These are phyloP conservation scores for Hofmannophila pseudospretella DNA, from an alignment of 2,888 invertebrate species.

Conservation along the genomic window DNA sequence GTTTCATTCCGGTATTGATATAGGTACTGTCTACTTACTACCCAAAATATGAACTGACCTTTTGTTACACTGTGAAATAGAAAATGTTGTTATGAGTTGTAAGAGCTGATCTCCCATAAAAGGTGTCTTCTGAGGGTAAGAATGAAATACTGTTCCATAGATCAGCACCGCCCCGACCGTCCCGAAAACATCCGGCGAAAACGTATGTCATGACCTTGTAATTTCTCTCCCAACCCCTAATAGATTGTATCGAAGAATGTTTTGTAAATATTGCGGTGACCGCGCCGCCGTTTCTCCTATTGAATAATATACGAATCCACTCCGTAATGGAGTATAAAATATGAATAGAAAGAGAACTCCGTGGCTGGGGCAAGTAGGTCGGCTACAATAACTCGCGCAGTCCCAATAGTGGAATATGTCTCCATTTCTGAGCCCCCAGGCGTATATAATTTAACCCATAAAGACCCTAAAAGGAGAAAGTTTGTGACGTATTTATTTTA, in stretches of 20 bases:
- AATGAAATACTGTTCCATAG: conserved; percentile 6
- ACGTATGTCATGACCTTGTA: conserved; percentile 45
- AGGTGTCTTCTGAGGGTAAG: not conserved
- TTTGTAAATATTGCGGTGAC: conserved; percentile 31
- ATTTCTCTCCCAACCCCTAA: conserved; percentile 39
- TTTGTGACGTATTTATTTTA: conserved; percentile 63
- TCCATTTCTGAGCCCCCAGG: conserved; percentile 65
- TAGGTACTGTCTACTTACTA: too few species aligned
- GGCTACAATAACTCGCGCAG: conserved; percentile 50
- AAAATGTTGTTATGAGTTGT: too few species aligned
- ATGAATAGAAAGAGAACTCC: conserved; percentile 49
- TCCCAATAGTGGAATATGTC: conserved; percentile 69
- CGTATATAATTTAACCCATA: conserved; percentile 71
- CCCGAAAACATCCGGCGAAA: conserved; percentile 23
- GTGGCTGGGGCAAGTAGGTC: conserved; percentile 44
- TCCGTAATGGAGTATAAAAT: conserved; percentile 58
- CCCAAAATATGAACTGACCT: too few species aligned
- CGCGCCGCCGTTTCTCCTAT: conserved; percentile 21
- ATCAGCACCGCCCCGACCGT: conserved; percentile 10
- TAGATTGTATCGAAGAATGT: conserved; percentile 44
- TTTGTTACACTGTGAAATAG: too few species aligned
- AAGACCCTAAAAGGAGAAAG: conserved; percentile 64
- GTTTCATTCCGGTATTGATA: too few species aligned
- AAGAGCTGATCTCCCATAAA: not conserved
- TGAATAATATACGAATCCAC: conserved; percentile 46